Percentiles rank a stretch among this genome's conserved stretches.
Conservation (phyloP, 2,113 vertebrate genomes). For the Platycercus adscitus region DNA sequence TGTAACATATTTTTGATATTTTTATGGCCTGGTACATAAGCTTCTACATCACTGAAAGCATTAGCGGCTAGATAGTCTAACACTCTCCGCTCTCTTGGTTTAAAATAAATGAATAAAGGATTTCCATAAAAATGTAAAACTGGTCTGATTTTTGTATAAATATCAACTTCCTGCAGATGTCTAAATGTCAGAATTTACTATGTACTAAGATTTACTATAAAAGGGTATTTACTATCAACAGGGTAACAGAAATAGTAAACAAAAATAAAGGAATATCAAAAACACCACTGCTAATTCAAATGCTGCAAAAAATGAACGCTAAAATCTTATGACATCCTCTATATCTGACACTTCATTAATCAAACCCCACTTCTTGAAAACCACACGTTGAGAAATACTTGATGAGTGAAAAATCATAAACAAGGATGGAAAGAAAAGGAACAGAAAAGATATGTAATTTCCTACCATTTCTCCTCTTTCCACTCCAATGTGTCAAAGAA, state of each 20-base stretch:
- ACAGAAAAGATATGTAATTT: constrained; percentile 7
- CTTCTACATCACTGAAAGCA: neutral
- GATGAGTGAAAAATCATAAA: constrained; percentile 45
- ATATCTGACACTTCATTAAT: constrained; percentile 62
- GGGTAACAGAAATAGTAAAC: neutral
- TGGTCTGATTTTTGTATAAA: neutral
- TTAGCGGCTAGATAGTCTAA: neutral
- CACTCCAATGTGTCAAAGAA: constrained; percentile 42
- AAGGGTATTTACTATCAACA: neutral
- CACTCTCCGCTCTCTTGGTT: neutral
- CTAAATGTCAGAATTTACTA: neutral
- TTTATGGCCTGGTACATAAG: neutral
- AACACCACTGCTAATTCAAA: constrained; percentile 10
- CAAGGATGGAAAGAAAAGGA: neutral
- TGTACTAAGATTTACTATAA: neutral
- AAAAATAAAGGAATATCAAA: neutral
- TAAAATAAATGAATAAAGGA: neutral
- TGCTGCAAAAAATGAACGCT: constrained; percentile 25
- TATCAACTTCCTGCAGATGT: neutral
- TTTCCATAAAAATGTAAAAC: neutral
- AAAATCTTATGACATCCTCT: constrained; percentile 17
- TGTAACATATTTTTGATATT: neutral
- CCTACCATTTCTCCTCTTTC: constrained; percentile 19
- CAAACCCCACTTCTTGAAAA: constrained; percentile 45
- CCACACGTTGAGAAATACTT: constrained; percentile 14